Evolutionary conservation across 2,113 vertebrate genomes (phyloP).

Genomic region (Genyomyrus donnyi): DNA sequence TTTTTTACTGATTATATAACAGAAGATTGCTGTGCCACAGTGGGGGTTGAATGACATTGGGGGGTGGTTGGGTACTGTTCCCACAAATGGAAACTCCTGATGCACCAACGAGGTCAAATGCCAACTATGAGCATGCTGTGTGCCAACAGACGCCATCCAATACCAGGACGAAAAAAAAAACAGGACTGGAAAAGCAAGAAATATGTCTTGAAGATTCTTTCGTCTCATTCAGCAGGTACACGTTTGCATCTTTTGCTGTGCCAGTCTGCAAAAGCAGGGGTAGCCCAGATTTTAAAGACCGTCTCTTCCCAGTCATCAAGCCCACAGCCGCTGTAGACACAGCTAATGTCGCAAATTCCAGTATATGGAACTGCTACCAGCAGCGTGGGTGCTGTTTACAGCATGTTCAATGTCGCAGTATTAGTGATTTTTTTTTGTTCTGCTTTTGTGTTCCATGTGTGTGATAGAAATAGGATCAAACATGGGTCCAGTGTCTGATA

Average conservation of each 20-base stretch:
- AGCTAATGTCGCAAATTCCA: not conserved
- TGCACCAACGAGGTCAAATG: not conserved
- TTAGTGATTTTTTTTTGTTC: not conserved
- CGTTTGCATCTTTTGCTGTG: not conserved
- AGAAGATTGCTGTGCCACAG: not conserved
- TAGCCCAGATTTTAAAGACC: not conserved
- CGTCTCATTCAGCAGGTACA: not conserved
- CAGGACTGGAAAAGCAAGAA: not conserved
- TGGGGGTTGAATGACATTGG: not conserved
- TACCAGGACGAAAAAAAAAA: not conserved
- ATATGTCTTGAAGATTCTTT: not conserved
- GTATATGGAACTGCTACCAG: not conserved
- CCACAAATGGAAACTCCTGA: conserved; percentile 1
- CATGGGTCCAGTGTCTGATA: not conserved
- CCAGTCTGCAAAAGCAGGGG: not conserved
- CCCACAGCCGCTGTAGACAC: not conserved
- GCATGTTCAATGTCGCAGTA: not conserved
- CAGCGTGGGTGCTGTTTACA: not conserved
- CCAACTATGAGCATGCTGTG: not conserved
- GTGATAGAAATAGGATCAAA: not conserved
- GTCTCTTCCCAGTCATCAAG: not conserved
- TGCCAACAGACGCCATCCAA: not conserved
- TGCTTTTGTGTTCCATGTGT: not conserved
- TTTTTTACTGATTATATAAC: not conserved
- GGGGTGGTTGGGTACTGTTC: not conserved